These are phyloP conservation scores for Rhagonycha lutea DNA, from an alignment of 2,888 invertebrate genomes.

Conservation along the genomic window DNA sequence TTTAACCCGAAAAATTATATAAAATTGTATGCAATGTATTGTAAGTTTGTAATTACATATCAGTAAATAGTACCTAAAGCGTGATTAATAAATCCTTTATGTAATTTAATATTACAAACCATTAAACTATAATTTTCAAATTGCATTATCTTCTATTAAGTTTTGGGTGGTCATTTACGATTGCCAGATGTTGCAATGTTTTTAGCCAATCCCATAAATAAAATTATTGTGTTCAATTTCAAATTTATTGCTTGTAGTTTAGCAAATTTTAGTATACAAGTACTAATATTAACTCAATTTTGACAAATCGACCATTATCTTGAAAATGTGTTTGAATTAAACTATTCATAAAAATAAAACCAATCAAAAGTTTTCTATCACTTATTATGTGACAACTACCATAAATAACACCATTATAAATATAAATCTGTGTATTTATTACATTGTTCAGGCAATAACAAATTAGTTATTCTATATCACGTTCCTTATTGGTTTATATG, in stretches of 20 bases:
- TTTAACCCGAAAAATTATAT: too few species aligned
- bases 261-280: background rate
- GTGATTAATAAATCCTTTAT: slow-evolving; percentile 3
- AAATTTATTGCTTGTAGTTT: background rate
- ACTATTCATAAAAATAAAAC: background rate
- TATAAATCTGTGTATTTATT: too few species aligned
- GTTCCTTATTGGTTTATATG: too few species aligned
- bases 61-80: background rate
- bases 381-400: background rate
- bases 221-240: background rate
- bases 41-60: too few species aligned
- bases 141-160: slow-evolving; percentile 8
- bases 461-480: too few species aligned
- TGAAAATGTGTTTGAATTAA: background rate
- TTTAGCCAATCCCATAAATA: background rate
- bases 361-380: background rate
- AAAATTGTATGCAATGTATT: too few species aligned
- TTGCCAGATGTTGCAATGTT: slow-evolving; percentile 5
- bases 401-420: too few species aligned
- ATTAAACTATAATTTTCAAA: slow-evolving; percentile 10
- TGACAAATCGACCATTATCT: background rate
- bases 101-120: background rate
- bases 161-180: slow-evolving; percentile 10
- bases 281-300: background rate
- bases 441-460: too few species aligned